Evolutionary conservation across 2,113 vertebrate genomes (phyloP).

Genomic region (Chinchilla lanigera): DNA sequence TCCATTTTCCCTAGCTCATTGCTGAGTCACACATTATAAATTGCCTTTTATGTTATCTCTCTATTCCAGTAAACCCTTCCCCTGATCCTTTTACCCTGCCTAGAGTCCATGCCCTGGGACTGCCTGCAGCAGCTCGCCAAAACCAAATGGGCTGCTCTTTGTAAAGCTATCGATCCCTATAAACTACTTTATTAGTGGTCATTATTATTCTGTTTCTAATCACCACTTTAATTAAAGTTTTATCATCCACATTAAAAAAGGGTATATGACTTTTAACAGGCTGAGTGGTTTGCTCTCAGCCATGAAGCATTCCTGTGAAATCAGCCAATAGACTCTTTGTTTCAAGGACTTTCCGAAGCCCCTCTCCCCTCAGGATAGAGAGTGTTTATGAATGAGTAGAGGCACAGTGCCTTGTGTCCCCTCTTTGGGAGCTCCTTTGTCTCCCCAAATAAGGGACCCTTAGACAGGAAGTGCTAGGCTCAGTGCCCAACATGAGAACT

Average conservation of each 20-base stretch:
- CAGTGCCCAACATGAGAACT: background rate
- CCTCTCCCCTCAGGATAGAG: background rate
- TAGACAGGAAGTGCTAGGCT: background rate
- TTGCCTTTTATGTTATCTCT: conserved; percentile 81
- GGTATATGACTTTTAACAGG: conserved; percentile 69
- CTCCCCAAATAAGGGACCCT: background rate
- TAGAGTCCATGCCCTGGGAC: background rate
- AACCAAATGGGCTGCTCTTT: conserved; percentile 65
- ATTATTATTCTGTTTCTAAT: conserved; percentile 81
- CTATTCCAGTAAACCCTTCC: conserved; percentile 74
- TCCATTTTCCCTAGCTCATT: conserved; percentile 77
- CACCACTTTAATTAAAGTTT: conserved; percentile 81
- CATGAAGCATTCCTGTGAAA: conserved; percentile 48
- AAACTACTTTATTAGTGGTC: conserved; percentile 78
- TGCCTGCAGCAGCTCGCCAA: background rate
- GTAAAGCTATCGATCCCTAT: conserved; percentile 74
- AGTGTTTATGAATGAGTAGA: background rate
- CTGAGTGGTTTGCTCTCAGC: conserved; percentile 43
- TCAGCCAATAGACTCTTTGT: conserved; percentile 15
- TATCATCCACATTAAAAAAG: conserved; percentile 78
- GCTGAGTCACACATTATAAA: conserved; percentile 80
- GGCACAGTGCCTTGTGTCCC: too few relatives aligned
- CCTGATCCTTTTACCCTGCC: conserved; percentile 68
- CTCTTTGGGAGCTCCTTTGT: background rate
- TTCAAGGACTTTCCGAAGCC: conserved; percentile 67